Evolutionary conservation across 2,113 vertebrate species (phyloP), one percentile per base, ranked within the genome.

Genomic region (Plecturocebus donacophilus): DNA sequence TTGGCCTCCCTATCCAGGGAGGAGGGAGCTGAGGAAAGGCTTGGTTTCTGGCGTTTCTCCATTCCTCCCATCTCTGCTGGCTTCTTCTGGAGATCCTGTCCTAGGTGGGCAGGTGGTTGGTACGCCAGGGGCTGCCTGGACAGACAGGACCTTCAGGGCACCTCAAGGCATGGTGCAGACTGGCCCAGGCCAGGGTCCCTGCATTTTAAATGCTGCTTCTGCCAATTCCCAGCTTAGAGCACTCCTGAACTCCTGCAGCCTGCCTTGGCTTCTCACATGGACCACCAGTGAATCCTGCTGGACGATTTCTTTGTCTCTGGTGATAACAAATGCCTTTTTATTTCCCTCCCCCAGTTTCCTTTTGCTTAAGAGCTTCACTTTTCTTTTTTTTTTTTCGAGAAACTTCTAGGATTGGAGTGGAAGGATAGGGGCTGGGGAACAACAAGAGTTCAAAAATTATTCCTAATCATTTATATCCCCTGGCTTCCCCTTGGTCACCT

Each of bases 181-280:
- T 42, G 23, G 38, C 38, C 86, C 23, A 6, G 27, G 21, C 23
- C 19, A 1, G 11, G 23, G 30, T 3, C 20, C 84, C n/a, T 30
- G 45, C n/a, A 21, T 81, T 71, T 40, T 47, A 70, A 32, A n/a
- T 32, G 61, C 42, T 73, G 64, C 35, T 77, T 56, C 79, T 66
- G 80, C 47, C 52, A 1, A 58, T 30, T 25, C n/a, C 30, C 40
- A 64, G 70, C 79, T 47, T 9, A 54, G n/a, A 12, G 70, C 49
- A 6, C 40, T 64, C 25, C 42, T 12, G 14, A 7, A 23, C 49
- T 21, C 40, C 42, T 25, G 47, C 42, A 35, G 14, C 61, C 19
- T 47, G 12, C 64, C 90, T 97, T 30, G 2, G 79, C 92, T 61
- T 97, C 75, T 64, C 56, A 20, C 58, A 47, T 64, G 56, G 25